Conservation (phyloP, 2,888 invertebrate genomes). For the Sarcophaga rosellei region DNA sequence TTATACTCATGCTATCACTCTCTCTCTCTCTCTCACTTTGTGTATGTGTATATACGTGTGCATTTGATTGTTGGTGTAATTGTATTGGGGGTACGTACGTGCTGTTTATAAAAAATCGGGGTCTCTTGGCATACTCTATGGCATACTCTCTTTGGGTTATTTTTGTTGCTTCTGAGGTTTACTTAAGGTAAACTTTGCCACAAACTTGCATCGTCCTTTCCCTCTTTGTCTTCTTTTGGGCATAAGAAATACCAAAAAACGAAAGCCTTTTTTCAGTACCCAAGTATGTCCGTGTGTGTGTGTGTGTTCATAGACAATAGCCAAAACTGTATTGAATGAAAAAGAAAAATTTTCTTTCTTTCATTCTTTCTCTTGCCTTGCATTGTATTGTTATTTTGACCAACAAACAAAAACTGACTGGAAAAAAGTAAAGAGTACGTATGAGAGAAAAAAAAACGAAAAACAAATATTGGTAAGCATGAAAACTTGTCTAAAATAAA, state of each 20-base stretch:
- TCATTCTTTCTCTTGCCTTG: background rate
- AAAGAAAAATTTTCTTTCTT: slow-evolving; percentile 17
- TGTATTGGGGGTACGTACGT: background rate
- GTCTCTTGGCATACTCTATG: background rate
- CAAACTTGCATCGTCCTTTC: slow-evolving; percentile 10
- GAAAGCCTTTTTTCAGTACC: background rate
- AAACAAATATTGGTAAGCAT: slow-evolving; percentile 53
- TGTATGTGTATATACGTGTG: background rate
- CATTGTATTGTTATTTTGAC: slow-evolving; percentile 38
- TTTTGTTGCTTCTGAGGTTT: slow-evolving; percentile 50
- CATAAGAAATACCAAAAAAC: background rate
- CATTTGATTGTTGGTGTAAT: slow-evolving; percentile 5
- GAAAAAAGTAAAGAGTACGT: background rate
- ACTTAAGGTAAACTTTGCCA: slow-evolving; percentile 65
- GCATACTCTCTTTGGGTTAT: background rate
- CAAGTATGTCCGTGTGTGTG: slow-evolving; percentile 18
- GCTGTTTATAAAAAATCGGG: slow-evolving; percentile 9
- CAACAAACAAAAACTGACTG: background rate
- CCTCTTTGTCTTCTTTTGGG: background rate
- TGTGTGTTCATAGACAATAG: slow-evolving; percentile 1
- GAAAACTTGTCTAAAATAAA: slow-evolving; percentile 51
- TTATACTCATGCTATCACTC: background rate
- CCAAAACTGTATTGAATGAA: slow-evolving; percentile 42
- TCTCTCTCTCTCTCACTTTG: no score
- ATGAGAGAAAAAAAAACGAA: background rate